phyloP scores from a whole-genome alignment of 2,797 vertebrate species.

The Ambastaia sidthimunki region DNA sequence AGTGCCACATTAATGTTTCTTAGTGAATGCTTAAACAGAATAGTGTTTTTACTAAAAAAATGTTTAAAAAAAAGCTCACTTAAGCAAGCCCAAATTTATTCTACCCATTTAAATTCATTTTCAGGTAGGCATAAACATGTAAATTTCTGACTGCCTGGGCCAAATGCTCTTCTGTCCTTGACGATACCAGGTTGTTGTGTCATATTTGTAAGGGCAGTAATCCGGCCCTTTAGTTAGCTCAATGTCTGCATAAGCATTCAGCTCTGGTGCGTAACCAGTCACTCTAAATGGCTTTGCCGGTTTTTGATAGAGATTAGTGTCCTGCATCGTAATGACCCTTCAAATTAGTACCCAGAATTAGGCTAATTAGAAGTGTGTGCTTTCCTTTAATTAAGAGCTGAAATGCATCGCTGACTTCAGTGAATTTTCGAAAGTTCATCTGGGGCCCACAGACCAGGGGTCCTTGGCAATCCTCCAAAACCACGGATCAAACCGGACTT shows the following conservation, averaged over 20 bases:
- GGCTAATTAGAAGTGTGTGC: slow-evolving; percentile 70
- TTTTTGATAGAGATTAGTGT: slow-evolving; percentile 64
- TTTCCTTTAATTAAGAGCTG: slow-evolving; percentile 67
- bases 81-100: not conserved
- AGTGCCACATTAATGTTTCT: not conserved
- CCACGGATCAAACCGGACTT: slow-evolving; percentile 54
- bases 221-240: slow-evolving; percentile 22
- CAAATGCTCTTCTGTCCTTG: slow-evolving; percentile 21
- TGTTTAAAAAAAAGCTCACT: not conserved
- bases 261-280: slow-evolving; percentile 43
- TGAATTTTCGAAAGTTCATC: slow-evolving; percentile 62
- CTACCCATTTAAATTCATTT: not conserved
- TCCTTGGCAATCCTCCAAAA: slow-evolving; percentile 62
- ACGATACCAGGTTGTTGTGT: slow-evolving; percentile 7
- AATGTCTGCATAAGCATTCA: slow-evolving; percentile 42
- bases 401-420: slow-evolving; percentile 65
- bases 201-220: slow-evolving; percentile 27
- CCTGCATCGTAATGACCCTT: slow-evolving; percentile 63
- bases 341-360: slow-evolving; percentile 68
- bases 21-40: not conserved
- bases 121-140: not conserved
- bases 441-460: slow-evolving; percentile 52
- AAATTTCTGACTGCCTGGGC: not conserved
- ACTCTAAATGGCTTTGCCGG: slow-evolving; percentile 51
- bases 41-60: not conserved